Base-by-base conservation (phyloP, 2,113 vertebrate species). In the Limnothrissa miodon region DNA sequence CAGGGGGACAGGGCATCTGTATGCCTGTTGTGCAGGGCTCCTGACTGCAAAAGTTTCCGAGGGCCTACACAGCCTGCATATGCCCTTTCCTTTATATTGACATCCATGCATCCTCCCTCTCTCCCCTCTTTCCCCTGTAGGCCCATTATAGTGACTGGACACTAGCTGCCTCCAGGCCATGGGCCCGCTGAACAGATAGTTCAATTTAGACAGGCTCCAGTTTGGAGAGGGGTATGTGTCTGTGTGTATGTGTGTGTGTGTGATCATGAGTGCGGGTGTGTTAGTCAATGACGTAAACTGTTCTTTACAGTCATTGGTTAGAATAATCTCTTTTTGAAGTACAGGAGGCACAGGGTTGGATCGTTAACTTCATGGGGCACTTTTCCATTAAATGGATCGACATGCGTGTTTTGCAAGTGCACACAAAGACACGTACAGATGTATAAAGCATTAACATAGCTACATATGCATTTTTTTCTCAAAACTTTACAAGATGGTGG, bases 331-430 rank as follows among this genome's bases (percentile, higher is more conserved):
- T 88, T 89, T 87, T 85, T 90, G 89, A 92, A 88, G 86, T 62
- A 91, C 80, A 91, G 84, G 92, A 92, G 93, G 93, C 91, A 91
- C 92, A 90, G 91, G 93, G 91, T 85, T 85, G n/a, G 36, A 89
- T 86, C 85, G 88, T 87, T 88, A 87, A 93, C 89, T 86, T 93
- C 86, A 92, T 81, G 87, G 92, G 92, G 89, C 92, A 91, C 90
- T 91, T 92, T 56, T 90, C 51, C 23, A 78, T 86, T 89, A 88
- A 80, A 90, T 89, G 92, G 81, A 87, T 85, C 74, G 45, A 87
- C 92, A 92, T 93, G 92, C 91, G 87, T 85, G 79, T 87, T 70
- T 87, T 88, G 88, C 88, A 85, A 89, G 90, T 89, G 89, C 93
- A 91, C 88, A 88, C 87, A 88, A 86, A 87, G 89, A 90, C 90